These are phyloP conservation scores for Amiota minor DNA, from an alignment of 2,888 invertebrate species.

Conservation along the genomic window DNA sequence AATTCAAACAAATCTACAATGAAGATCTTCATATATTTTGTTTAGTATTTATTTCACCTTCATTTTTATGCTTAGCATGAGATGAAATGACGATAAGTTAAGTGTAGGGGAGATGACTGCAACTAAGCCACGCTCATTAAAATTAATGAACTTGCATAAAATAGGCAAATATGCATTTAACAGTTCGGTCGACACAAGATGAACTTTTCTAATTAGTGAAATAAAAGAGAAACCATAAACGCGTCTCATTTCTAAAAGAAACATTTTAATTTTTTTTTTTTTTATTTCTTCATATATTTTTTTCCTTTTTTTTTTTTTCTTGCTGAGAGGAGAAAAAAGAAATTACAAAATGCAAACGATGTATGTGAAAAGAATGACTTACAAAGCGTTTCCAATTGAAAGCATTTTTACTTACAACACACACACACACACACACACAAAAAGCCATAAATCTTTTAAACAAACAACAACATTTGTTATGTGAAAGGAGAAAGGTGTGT, in stretches of 20 bases:
- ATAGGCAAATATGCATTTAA: constrained; percentile 16
- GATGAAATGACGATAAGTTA: background rate
- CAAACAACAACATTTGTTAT: no score
- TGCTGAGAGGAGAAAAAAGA: background rate
- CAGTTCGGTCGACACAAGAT: background rate
- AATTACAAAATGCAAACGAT: background rate
- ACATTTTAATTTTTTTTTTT: no score
- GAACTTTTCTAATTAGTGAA: constrained; percentile 5
- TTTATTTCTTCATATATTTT: background rate
- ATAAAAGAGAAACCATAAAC: no score
- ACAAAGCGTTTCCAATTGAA: no score
- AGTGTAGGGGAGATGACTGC: constrained; percentile 25
- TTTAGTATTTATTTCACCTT: no score
- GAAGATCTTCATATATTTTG: no score
- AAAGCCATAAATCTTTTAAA: no score
- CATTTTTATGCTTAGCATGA: background rate
- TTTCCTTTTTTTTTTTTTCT: background rate
- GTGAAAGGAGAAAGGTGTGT: no score
- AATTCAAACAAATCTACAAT: no score
- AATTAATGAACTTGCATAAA: constrained; percentile 46
- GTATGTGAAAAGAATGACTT: background rate
- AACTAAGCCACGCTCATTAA: constrained; percentile 38
- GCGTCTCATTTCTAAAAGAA: no score
- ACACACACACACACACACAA: no score
- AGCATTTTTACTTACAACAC: no score